Base-by-base conservation (phyloP, 2,888 invertebrate species). In the Ochlodes sylvanus region DNA sequence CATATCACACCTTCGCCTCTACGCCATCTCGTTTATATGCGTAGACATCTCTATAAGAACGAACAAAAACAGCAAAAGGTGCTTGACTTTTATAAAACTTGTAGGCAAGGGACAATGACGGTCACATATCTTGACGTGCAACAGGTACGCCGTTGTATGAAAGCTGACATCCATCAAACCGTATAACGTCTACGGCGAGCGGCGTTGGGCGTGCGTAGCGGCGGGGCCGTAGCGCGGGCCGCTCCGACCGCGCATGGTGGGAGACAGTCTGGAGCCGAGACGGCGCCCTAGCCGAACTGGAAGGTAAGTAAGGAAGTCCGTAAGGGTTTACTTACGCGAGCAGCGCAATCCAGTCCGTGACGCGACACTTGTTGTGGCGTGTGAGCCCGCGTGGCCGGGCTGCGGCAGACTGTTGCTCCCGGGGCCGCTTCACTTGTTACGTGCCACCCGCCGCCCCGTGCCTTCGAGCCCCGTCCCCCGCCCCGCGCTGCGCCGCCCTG, bases 321-420 rank as follows among this genome's bases (percentile, higher is more conserved):
- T 77, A 78, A 85, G 83, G 83, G 77, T 82, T 79, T 89, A 90
- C 91, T 90, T 88, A 90, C 90, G 90, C 85, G 86, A 65, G 73
- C 63, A 70, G 73, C 72, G 69, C 75, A 72, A 69, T 72, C 72
- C 70, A 69, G 67, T 71, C 72, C 73, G 74, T 54, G 72, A 68
- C 81, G 76, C 83, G 82, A 83, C 81, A 85, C 85, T 86, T 81
- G 81, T 82, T 79, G 82, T 79, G 79, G 79, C 79, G 83, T 82
- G 89, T 90, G 86, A 79, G 80, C 83, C 89, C 92, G 91, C 91
- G 91, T 89, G 90, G 90, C 92, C 91, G 92, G 87, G 92, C 92
- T 87, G 86, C 91, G 92, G 92, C 92, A 93, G 92, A 93, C 92
- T 93, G 92, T 93, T 93, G 92, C 92, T 91, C 92, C 92, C 92